A percentile compares a stretch with the other conserved stretches of the same genome.
phyloP scores from a whole-genome alignment of 2,888 invertebrate species.

The Hemistola chrysoprasaria region DNA sequence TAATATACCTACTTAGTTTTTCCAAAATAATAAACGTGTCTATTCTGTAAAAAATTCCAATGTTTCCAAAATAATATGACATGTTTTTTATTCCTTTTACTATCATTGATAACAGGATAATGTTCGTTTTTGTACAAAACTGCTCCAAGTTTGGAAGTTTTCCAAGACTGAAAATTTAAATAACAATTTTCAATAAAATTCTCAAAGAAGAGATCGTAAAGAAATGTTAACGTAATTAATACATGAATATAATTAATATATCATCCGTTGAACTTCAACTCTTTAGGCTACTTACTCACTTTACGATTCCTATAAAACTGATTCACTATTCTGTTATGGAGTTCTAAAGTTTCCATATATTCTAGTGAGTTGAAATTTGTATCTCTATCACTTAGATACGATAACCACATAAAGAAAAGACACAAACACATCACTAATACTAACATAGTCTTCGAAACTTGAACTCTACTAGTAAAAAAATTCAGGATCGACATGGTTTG shows the following conservation, averaged over 20 bases:
- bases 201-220: too few relatives aligned
- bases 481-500: too few relatives aligned
- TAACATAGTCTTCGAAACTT: too few relatives aligned
- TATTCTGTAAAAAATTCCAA: slow-evolving; percentile 74
- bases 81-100: slow-evolving; percentile 44
- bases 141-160: slow-evolving; percentile 33
- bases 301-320: slow-evolving; percentile 2
- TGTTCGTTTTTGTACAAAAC: slow-evolving; percentile 30
- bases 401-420: too few relatives aligned
- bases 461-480: too few relatives aligned
- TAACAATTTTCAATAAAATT: not conserved
- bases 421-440: too few relatives aligned
- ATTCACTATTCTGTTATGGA: slow-evolving; percentile 1
- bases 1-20: slow-evolving; percentile 44
- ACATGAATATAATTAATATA: too few relatives aligned
- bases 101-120: slow-evolving; percentile 11
- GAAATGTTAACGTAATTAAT: too few relatives aligned
- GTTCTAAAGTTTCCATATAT: too few relatives aligned
- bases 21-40: slow-evolving; percentile 79
- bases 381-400: not conserved
- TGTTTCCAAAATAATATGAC: slow-evolving; percentile 83
- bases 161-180: slow-evolving; percentile 24
- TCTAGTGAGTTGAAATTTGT: too few relatives aligned
- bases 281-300: too few relatives aligned
- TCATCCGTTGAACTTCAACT: too few relatives aligned